phyloP scores from a whole-genome alignment of 2,113 vertebrate species.

The Prionailurus bengalensis region DNA sequence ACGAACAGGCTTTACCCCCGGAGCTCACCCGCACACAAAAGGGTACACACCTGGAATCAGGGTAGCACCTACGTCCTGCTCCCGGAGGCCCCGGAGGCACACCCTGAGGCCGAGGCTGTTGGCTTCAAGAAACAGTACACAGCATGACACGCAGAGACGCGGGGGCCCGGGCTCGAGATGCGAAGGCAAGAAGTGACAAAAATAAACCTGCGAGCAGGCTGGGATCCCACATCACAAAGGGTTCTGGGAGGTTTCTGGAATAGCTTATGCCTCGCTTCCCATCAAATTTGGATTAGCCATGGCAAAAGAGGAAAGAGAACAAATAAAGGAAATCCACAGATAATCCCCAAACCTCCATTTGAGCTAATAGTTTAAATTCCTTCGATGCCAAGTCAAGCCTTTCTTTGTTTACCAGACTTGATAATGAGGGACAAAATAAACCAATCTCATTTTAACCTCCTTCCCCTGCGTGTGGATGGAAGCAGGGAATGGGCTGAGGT shows the following conservation, averaged over 20 bases:
- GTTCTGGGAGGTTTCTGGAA: not conserved
- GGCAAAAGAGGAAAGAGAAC: slow-evolving; percentile 61
- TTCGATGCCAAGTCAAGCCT: slow-evolving; percentile 2
- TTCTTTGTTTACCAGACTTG: not conserved
- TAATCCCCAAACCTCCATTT: slow-evolving; percentile 54
- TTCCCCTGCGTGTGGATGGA: not conserved
- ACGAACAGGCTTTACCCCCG: not conserved
- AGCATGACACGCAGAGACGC: rapidly evolving
- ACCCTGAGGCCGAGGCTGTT: rapidly evolving
- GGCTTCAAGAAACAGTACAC: not conserved
- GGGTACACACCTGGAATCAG: rapidly evolving
- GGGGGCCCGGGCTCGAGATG: not conserved
- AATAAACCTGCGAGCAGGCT: not conserved
- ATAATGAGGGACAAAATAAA: not conserved
- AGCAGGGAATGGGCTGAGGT: not conserved
- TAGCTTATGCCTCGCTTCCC: slow-evolving; percentile 19
- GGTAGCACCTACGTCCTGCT: not conserved
- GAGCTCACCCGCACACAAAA: not conserved
- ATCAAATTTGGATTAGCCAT: slow-evolving; percentile 63
- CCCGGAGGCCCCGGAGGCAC: not conserved
- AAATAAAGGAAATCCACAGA: slow-evolving; percentile 72
- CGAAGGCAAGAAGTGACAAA: not conserved
- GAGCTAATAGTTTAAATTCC: slow-evolving; percentile 40
- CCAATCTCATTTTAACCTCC: not conserved
- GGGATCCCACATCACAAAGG: not conserved